Conservation (phyloP, 2,888 invertebrate genomes). For the Girardia tigrina region DNA sequence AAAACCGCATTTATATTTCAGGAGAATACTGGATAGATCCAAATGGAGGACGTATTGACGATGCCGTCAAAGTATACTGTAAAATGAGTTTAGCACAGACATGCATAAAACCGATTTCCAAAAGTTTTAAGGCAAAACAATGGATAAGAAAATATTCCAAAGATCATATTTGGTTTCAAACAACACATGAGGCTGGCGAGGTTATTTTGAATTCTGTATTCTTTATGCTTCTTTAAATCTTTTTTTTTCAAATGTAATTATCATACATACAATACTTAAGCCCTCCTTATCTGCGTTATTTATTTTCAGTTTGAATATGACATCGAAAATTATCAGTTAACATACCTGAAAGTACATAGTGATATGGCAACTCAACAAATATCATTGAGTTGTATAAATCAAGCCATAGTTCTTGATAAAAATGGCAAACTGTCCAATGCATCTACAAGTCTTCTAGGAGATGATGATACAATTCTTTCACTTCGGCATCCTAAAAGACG, state of each 20-base stretch:
- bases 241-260: too few relatives aligned
- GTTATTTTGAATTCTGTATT: slow-evolving; percentile 8
- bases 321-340: slow-evolving; percentile 24
- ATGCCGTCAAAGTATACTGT: slow-evolving; percentile 33
- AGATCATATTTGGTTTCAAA: slow-evolving; percentile 30
- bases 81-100: slow-evolving; percentile 8
- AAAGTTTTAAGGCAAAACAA: neutral
- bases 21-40: slow-evolving; percentile 35
- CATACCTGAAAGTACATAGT: slow-evolving; percentile 21
- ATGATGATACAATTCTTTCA: neutral
- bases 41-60: slow-evolving; percentile 32
- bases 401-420: neutral
- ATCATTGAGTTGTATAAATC: slow-evolving; percentile 15
- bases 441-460: neutral
- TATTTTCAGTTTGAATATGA: slow-evolving; percentile 34
- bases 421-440: neutral
- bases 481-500: neutral
- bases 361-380: slow-evolving; percentile 29
- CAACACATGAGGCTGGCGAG: neutral
- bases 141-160: slow-evolving; percentile 24
- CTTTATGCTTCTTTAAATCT: too few relatives aligned
- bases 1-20: too few relatives aligned
- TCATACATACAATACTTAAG: too few relatives aligned
- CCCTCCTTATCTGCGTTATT: too few relatives aligned
- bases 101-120: slow-evolving; percentile 29